phyloP scores from a whole-genome alignment of 2,797 vertebrate species.

The Antennarius maculatus region DNA sequence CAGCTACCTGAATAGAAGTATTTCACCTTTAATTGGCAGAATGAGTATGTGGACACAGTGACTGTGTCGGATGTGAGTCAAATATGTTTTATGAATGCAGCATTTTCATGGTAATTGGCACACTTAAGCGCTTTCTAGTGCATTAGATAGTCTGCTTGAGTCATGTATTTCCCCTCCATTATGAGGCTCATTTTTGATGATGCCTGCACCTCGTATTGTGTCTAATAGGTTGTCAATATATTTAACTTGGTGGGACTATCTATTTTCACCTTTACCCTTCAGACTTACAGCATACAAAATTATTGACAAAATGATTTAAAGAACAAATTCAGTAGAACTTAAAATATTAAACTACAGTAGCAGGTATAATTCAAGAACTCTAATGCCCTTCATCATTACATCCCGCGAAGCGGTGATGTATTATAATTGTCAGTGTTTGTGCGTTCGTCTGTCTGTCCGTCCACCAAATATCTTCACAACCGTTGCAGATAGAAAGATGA shows the following conservation, averaged over 20 bases:
- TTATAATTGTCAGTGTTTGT: too few species aligned
- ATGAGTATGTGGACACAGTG: constrained; percentile 18
- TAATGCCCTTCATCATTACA: background rate
- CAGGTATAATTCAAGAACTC: background rate
- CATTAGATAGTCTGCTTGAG: constrained; percentile 12
- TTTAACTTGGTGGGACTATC: constrained; percentile 12
- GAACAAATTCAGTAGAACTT: constrained; percentile 15
- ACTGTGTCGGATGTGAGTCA: constrained; percentile 32
- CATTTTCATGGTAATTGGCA: constrained; percentile 15
- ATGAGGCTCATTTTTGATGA: background rate
- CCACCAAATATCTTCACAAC: too few species aligned
- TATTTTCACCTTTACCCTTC: constrained; percentile 4
- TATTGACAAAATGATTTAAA: constrained; percentile 10
- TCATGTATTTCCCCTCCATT: constrained; percentile 42
- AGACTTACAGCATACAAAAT: constrained; percentile 17
- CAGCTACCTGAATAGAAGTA: constrained; percentile 23
- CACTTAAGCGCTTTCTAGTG: constrained; percentile 40
- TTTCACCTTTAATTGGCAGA: constrained; percentile 42
- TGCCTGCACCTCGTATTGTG: background rate
- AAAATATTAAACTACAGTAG: constrained; percentile 13
- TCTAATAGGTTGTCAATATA: constrained; percentile 19
- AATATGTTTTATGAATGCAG: constrained; percentile 25
- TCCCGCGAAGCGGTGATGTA: too few species aligned
- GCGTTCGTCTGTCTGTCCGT: too few species aligned
- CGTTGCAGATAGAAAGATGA: too few species aligned